Evolutionary conservation across 1,140 invertebrate species (phyloP).

Genomic region (Linepithema humile): DNA sequence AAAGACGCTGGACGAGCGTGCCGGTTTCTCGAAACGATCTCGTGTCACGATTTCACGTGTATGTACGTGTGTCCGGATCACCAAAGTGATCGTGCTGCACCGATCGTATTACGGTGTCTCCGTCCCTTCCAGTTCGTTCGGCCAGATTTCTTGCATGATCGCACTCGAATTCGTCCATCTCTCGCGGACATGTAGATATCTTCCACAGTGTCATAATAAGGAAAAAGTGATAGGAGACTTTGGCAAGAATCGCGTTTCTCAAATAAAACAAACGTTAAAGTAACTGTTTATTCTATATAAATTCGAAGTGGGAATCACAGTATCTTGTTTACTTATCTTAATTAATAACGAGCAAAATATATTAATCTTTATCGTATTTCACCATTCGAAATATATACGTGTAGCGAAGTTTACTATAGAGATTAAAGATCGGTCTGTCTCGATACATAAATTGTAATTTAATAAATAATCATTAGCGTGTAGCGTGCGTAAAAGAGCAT

Average conservation of each 20-base stretch:
- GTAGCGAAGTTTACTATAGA: no score
- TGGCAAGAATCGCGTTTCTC: not conserved
- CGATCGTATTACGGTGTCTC: slow-evolving; percentile 78
- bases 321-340: not conserved
- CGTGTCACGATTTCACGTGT: slow-evolving; percentile 72
- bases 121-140: slow-evolving; percentile 81
- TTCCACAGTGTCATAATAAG: slow-evolving; percentile 32
- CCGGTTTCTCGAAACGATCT: slow-evolving; percentile 67
- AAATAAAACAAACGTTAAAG: slow-evolving; percentile 11
- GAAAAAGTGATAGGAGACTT: not conserved
- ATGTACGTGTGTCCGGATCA: slow-evolving; percentile 62
- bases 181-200: slow-evolving; percentile 51
- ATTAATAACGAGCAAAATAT: not conserved
- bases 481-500: not conserved
- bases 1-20: slow-evolving; percentile 64
- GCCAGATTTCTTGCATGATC: slow-evolving; percentile 80
- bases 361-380: not conserved
- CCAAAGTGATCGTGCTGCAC: slow-evolving; percentile 64
- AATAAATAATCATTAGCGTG: no score
- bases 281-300: not conserved
- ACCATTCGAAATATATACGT: not conserved
- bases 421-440: not conserved
- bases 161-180: slow-evolving; percentile 76
- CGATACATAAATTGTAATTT: not conserved
- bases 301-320: not conserved